Evolutionary conservation across 2,888 invertebrate species (phyloP).

Genomic region (Psylliodes chrysocephalus): DNA sequence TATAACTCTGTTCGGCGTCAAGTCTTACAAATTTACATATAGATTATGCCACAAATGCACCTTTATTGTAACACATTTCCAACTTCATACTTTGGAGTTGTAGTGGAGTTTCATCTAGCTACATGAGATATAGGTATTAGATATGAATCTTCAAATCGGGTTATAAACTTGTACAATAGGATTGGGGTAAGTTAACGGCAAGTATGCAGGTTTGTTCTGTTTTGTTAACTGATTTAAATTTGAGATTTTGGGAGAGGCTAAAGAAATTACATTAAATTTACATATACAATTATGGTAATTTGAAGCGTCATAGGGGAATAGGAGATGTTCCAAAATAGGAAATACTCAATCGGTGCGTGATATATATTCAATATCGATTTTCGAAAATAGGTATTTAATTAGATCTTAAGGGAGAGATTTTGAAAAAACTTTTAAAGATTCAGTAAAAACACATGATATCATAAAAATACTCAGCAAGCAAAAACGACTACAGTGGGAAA

Average conservation of each 20-base stretch:
- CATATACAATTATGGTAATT: too few relatives aligned
- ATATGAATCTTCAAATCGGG: conserved; percentile 1
- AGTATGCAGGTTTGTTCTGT: background rate
- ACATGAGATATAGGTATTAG: background rate
- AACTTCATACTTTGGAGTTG: conserved; percentile 3
- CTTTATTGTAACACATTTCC: background rate
- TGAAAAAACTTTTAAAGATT: too few relatives aligned
- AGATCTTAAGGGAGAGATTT: too few relatives aligned
- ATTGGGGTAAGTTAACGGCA: background rate
- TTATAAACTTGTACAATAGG: conserved; percentile 2
- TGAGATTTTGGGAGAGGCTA: background rate
- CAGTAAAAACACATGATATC: too few relatives aligned
- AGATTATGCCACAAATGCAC: conserved; percentile 5
- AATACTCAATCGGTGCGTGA: too few relatives aligned
- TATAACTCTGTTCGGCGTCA: background rate
- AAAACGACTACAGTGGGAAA: too few relatives aligned
- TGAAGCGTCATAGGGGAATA: too few relatives aligned
- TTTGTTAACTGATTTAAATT: background rate
- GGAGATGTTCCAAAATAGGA: too few relatives aligned
- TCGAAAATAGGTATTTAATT: too few relatives aligned
- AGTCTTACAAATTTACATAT: conserved; percentile 3
- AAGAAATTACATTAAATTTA: background rate
- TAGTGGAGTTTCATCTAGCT: background rate
- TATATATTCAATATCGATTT: too few relatives aligned
- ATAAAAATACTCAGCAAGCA: too few relatives aligned